phyloP scores from a whole-genome alignment of 2,888 invertebrate genomes.

The Microctonus hyperodae region DNA sequence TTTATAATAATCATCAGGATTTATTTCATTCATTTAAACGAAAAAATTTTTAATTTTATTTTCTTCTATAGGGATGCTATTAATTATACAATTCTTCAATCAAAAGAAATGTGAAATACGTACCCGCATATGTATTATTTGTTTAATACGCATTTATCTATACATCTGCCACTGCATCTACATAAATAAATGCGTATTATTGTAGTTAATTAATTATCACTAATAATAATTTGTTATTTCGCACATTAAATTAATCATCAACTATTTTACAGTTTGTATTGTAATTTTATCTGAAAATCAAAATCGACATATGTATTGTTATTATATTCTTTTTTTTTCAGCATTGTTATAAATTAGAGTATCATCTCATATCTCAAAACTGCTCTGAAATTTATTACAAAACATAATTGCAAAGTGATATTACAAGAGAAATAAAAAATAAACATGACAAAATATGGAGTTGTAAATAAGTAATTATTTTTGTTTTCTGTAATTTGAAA shows the following conservation, averaged over 20 bases:
- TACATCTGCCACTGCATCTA: not conserved
- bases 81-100: not conserved
- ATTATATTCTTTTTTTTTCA: not conserved
- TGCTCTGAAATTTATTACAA: not conserved
- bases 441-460: conserved; percentile 9
- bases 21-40: not conserved
- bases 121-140: not conserved
- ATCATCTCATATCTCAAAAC: not conserved
- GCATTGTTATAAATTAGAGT: not conserved
- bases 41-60: not conserved
- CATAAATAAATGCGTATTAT: not conserved
- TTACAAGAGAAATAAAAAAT: no score
- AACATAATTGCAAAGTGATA: not conserved
- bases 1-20: not conserved
- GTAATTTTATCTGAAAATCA: not conserved
- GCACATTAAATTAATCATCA: not conserved
- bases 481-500: not conserved
- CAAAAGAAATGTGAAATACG: not conserved
- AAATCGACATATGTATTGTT: not conserved
- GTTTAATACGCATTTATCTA: not conserved
- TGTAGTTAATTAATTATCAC: not conserved
- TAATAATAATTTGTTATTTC: not conserved
- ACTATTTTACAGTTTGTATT: not conserved
- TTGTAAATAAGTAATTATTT: not conserved
- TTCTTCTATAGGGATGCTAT: not conserved